Evolutionary conservation across 2,888 invertebrate species (phyloP).

Genomic region (Eupithecia subfuscata): DNA sequence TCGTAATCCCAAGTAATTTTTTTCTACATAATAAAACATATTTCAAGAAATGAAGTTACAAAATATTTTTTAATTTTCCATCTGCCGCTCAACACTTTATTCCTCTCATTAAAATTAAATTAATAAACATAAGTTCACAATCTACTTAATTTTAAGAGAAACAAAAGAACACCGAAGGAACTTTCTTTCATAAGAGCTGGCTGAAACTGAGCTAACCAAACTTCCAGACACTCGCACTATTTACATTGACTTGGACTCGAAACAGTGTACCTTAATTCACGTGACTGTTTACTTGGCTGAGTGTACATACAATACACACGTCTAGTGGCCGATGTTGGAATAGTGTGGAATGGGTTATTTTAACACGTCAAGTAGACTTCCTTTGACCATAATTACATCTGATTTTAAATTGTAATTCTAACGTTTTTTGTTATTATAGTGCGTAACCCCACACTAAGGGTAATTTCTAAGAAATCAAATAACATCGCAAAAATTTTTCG

Average conservation of each 20-base stretch:
- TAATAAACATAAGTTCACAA: not conserved
- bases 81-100: not conserved
- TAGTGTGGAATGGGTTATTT: constrained; percentile 23
- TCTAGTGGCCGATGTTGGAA: constrained; percentile 8
- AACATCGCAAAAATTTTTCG: no score
- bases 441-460: no score
- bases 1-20: no score
- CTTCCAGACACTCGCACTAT: not conserved
- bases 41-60: not conserved
- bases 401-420: no score
- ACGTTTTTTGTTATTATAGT: no score
- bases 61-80: not conserved
- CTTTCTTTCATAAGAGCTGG: constrained; percentile 1
- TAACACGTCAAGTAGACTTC: not conserved
- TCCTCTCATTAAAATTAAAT: not conserved
- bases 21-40: not conserved
- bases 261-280: constrained; percentile 30
- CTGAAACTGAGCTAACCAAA: not conserved
- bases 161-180: not conserved
- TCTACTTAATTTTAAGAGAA: not conserved
- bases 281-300: constrained; percentile 40
- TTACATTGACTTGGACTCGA: constrained; percentile 21
- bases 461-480: no score
- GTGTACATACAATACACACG: constrained; percentile 14
- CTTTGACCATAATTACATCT: not conserved